These are phyloP conservation scores for Todiramphus chloris DNA, from an alignment of 2,113 vertebrate genomes.

Conservation along the genomic window DNA sequence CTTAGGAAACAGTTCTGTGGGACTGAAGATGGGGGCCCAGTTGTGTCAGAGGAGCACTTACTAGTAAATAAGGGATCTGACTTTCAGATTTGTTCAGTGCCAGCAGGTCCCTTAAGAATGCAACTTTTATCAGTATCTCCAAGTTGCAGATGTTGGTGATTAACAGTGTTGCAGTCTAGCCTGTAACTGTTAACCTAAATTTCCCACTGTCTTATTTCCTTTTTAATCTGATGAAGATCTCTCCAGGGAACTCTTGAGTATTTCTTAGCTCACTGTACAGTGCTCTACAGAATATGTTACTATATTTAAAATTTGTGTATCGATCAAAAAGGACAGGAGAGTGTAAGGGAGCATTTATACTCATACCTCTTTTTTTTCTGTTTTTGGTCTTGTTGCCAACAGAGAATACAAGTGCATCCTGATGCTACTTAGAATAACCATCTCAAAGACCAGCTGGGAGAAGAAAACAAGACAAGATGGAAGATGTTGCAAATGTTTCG, in stretches of 20 bases:
- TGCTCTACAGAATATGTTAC: not conserved
- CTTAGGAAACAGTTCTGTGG: not conserved
- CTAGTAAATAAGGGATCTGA: not conserved
- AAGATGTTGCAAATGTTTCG: slow-evolving; percentile 48
- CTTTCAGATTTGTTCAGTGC: not conserved
- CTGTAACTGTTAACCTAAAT: not conserved
- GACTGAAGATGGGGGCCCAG: not conserved
- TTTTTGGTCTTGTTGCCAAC: slow-evolving; percentile 14
- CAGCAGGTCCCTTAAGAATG: not conserved
- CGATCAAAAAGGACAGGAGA: not conserved
- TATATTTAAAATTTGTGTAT: not conserved
- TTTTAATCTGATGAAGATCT: not conserved
- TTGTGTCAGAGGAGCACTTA: not conserved
- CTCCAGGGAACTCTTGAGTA: not conserved
- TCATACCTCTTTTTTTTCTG: not conserved
- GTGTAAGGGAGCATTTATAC: not conserved
- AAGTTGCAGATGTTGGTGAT: not conserved
- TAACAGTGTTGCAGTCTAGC: not conserved
- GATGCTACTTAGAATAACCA: slow-evolving; percentile 68
- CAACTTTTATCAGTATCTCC: not conserved
- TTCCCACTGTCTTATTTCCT: not conserved
- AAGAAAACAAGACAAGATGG: slow-evolving; percentile 43
- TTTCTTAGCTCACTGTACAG: not conserved
- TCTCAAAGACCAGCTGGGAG: not conserved
- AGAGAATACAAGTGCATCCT: slow-evolving; percentile 74